Base-by-base conservation (phyloP, 2,888 invertebrate species). In the Eristalis intricaria region DNA sequence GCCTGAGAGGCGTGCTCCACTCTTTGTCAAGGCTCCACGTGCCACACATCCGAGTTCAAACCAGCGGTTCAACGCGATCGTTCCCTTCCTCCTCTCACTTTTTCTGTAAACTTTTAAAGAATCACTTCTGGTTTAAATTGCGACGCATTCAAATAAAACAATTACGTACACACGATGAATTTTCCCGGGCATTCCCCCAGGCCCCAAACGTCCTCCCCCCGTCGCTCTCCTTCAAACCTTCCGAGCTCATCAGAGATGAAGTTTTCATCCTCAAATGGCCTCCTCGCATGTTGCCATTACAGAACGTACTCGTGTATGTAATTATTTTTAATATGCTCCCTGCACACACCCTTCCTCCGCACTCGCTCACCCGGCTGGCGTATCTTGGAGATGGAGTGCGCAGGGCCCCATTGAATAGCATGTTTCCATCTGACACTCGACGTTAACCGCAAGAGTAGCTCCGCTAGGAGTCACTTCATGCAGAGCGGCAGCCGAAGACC, bases 381-480 rank as follows among this genome's bases (percentile, higher is more conserved):
- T 32, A 32, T n/a, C 66, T 29, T 60, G 60, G 40, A 22, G 3
- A 38, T 15, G 22, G 13, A n/a, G 32, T 32, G 4, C 38, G 50
- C 56, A 58, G 69, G 26, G 58, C 65, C 71, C 71, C 71, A 79
- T 40, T 68, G 35, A 61, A 22, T 61, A 80, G 68, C 73, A 50
- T 68, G 66, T 73, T 80, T 63, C 32, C 73, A 80, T 58, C 71
- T 63, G 80, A 66, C 73, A 74, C 61, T 74, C 50, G 15, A 63
- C 43, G 61, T 73, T 26, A 73, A 73, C 79, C 73, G 26, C 80
- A 68, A 80, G 50, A 61, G 80, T 61, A 80, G 66, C 60, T 50
- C 50, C 19, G 50, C 19, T 32, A n/a, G 50, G 43, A 66, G 60
- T 74, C 60, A 80, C 22, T 80, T 56, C 73, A 74, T 74, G 80